Evolutionary conservation across 2,888 invertebrate genomes (phyloP), one percentile per base, ranked within the genome.

Genomic region (Agrochola macilenta): DNA sequence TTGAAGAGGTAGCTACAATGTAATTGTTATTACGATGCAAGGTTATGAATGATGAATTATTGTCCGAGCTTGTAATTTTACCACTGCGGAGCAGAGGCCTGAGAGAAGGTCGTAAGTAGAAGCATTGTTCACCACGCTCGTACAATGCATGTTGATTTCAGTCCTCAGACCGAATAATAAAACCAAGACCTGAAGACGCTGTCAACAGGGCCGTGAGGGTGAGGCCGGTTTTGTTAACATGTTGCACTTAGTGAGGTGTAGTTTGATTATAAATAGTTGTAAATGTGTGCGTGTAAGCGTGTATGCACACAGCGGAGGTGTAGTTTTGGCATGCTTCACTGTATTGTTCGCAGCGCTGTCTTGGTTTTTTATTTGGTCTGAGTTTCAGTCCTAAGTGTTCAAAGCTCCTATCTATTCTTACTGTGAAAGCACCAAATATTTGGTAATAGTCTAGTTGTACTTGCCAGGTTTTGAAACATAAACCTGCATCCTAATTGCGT

Each of bases 1-100:
- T 76, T 57, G 1, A 35, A 64, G 64, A 23, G 75, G 43, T 69
- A 14, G 30, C 39, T 49, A 20, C 0, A 23, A 39, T n/a, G 9
- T 73, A 14, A 46, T 35, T 35, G 11, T 61, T 79, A 60, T 39
- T 49, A 54, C 2, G 20, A 68, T 74, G 54, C 11, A 39, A 52
- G 54, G 17, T 57, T 49, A 14, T 35, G 20, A 49, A 5, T 17
- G 14, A 5, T n/a, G 35, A 23, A 17, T 7, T 43, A 12, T n/a
- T 7, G 39, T 60, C 20, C 14, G 20, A 52, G 43, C 1, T 9
- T 46, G 2, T 35, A 64, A 35, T 75, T 60, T 26, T 14, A 5
- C 0, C 5, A 1, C 17, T 26, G 52, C 0, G 39, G 12, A 20
- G 39, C 17, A 54, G 0, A 46, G 1, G 8, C 35, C 2, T 54